These are phyloP conservation scores for Cathartes aura DNA, from an alignment of 2,113 vertebrate genomes.

Conservation along the genomic window DNA sequence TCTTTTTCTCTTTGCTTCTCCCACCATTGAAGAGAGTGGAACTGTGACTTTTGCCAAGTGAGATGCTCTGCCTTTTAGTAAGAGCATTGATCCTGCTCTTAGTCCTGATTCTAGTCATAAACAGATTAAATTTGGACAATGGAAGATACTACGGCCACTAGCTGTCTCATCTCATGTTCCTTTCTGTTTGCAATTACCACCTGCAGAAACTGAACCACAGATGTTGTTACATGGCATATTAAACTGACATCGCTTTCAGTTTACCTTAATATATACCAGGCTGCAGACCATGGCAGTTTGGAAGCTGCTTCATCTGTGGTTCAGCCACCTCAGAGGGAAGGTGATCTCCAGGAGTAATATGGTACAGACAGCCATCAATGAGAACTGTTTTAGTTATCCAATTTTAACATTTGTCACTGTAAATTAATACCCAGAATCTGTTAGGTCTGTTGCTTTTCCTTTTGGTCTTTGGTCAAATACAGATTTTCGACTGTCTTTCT, in stretches of 20 bases:
- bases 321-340: not conserved
- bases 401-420: not conserved
- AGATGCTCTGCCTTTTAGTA: not conserved
- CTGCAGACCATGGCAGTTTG: not conserved
- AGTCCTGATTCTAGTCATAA: not conserved
- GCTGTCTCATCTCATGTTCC: not conserved
- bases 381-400: not conserved
- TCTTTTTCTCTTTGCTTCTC: not conserved
- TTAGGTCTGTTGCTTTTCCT: not conserved
- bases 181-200: not conserved
- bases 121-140: not conserved
- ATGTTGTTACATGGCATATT: not conserved
- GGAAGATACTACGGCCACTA: not conserved
- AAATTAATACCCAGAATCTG: not conserved
- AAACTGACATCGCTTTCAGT: not conserved
- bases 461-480: not conserved
- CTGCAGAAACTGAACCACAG: not conserved
- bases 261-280: not conserved
- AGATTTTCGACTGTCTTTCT: not conserved
- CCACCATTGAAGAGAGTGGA: not conserved
- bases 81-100: not conserved
- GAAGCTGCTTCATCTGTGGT: not conserved
- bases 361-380: not conserved
- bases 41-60: not conserved
- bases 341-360: not conserved